These are phyloP conservation scores for Epinotia brunnichana DNA, from an alignment of 2,888 invertebrate species.

Conservation along the genomic window DNA sequence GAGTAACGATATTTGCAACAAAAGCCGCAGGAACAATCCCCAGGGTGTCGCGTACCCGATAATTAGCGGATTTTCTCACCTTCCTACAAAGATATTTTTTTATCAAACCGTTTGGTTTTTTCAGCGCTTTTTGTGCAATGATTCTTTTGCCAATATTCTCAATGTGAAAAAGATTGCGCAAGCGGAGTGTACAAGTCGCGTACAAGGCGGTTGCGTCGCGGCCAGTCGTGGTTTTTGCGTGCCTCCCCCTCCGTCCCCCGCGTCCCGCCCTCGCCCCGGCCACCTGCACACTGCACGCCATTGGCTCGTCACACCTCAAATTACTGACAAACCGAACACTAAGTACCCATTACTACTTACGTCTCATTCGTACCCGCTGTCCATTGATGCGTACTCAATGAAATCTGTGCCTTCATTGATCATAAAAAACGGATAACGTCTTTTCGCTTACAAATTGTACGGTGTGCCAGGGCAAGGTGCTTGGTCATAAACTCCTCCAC, in stretches of 20 bases:
- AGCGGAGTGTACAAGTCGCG: constrained; percentile 16
- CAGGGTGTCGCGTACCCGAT: constrained; percentile 67
- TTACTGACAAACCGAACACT: constrained; percentile 42
- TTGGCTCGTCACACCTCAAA: constrained; percentile 50
- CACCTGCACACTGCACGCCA: constrained; percentile 38
- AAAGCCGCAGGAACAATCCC: constrained; percentile 63
- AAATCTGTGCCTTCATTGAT: constrained; percentile 30
- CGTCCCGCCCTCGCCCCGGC: constrained; percentile 41
- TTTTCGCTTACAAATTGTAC: constrained; percentile 22
- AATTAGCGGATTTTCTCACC: constrained; percentile 82
- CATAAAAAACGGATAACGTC: constrained; percentile 26
- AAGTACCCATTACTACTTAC: constrained; percentile 40
- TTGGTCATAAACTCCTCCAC: constrained; percentile 24
- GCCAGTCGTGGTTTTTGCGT: constrained; percentile 38
- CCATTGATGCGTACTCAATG: constrained; percentile 38
- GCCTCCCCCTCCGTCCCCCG: constrained; percentile 37
- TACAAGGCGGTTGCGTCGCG: constrained; percentile 31
- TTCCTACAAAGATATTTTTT: constrained; percentile 70
- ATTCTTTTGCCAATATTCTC: constrained; percentile 48
- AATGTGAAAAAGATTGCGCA: constrained; percentile 22
- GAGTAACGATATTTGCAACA: constrained; percentile 53
- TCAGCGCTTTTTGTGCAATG: constrained; percentile 51
- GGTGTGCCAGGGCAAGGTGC: constrained; percentile 9
- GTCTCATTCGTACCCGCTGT: constrained; percentile 39
- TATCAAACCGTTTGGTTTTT: constrained; percentile 56